A percentile compares a stretch with the other conserved stretches of the same genome.
phyloP scores from a whole-genome alignment of 1,140 invertebrate genomes.

The Myzus persicae region DNA sequence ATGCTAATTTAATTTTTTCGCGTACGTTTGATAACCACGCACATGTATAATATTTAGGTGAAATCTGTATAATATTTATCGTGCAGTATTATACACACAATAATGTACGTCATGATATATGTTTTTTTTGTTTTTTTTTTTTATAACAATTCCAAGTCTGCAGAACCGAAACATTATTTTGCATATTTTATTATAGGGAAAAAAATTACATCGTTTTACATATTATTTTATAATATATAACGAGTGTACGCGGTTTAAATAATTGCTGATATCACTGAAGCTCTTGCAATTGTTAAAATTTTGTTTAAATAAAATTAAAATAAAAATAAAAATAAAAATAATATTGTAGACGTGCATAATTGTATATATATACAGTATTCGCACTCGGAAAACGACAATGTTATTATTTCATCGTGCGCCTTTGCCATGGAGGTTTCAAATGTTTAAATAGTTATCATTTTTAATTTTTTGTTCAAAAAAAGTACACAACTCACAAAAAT shows the following conservation, averaged over 20 bases:
- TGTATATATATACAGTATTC: neutral
- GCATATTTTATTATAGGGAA: neutral
- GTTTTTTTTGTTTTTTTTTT: neutral
- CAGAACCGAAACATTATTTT: neutral
- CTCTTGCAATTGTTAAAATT: constrained; percentile 6
- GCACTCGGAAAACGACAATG: neutral
- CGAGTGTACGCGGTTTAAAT: neutral
- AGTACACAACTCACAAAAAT: neutral
- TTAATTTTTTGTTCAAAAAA: neutral
- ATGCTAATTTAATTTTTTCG: neutral
- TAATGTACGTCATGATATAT: neutral
- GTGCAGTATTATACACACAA: neutral
- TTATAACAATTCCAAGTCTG: neutral
- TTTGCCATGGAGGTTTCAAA: neutral
- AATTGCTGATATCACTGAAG: neutral
- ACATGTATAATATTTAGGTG: neutral
- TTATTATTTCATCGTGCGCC: neutral
- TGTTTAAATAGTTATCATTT: neutral
- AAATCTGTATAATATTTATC: constrained; percentile 19
- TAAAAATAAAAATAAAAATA: neutral
- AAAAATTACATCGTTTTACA: neutral
- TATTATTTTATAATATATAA: neutral
- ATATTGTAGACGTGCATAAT: too few relatives aligned
- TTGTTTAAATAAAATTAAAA: neutral
- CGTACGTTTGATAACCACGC: neutral